Evolutionary conservation across 2,888 invertebrate genomes (phyloP).

Genomic region (Pterostichus madidus): DNA sequence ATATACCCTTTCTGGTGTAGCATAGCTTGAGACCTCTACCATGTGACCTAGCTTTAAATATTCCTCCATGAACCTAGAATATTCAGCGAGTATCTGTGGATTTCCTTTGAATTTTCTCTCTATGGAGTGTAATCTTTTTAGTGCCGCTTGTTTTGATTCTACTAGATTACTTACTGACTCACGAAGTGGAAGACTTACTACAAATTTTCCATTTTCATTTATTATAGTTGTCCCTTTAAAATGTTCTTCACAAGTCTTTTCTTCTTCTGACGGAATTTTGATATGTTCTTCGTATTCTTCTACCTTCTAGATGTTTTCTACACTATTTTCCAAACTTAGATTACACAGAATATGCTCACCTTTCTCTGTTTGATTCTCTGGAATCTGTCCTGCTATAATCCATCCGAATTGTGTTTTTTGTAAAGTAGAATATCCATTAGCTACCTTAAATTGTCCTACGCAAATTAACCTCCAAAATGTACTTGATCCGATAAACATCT

Average conservation of each 20-base stretch:
- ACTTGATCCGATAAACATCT: neutral
- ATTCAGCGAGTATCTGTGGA: neutral
- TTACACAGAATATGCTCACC: too few species aligned
- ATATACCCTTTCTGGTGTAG: too few species aligned
- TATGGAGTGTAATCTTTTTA: neutral
- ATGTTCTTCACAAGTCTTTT: too few species aligned
- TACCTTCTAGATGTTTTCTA: neutral
- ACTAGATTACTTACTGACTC: neutral
- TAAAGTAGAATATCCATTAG: neutral
- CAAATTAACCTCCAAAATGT: neutral
- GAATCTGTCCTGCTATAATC: slow-evolving; percentile 2
- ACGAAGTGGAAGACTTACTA: neutral
- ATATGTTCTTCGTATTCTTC: neutral
- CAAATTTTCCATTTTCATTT: neutral
- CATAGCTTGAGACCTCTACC: too few species aligned
- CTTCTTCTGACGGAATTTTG: too few species aligned
- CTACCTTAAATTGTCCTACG: neutral
- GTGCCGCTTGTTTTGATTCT: neutral
- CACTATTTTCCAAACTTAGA: too few species aligned
- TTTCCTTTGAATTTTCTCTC: neutral
- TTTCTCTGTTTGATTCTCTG: neutral
- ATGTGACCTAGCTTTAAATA: too few species aligned
- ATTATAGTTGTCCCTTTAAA: too few species aligned
- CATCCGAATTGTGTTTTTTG: slow-evolving; percentile 7
- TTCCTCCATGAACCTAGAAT: neutral